Base-by-base conservation (phyloP, 2,888 invertebrate species). In the Stramonita haemastoma region DNA sequence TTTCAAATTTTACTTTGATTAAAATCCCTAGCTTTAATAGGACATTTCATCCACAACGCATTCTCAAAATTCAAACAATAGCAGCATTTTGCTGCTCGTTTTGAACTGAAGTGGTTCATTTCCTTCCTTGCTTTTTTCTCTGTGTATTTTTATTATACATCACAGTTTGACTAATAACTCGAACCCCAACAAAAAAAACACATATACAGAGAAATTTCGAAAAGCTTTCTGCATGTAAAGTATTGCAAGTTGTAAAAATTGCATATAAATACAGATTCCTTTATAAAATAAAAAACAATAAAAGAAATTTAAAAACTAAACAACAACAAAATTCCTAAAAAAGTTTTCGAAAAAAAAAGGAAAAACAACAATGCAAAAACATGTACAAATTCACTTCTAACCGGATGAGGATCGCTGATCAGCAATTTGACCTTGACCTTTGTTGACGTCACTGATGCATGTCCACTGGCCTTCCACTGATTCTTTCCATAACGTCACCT, bases 391-490 rank as follows among this genome's bases (percentile, higher is more conserved):
- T 34, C 36, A 15, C 32, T 70, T 70, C 89, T 90, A 91, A 85
- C 92, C 91, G 8, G 92, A 91, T 29, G 92, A 91, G 66, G 92
- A 89, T 88, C 91, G 88, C 85, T 93, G 92, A 87, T 95, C 94
- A 83, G 92, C 90, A 22, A 94, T 93, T 90, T 94, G 94, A 86
- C 95, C 95, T 93, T 95, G 95, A 92, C 95, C 95, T 93, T 95
- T 95, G 91, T 95, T 95, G 29, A 96, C 98, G 96, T 99, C 99
- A 95, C 98, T 98, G 94, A 99, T 98, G 96, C 98, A 98, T 93
- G 97, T 97, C 98, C 99, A 99, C 95, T 98, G 98, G 57, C 98
- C 98, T 95, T 99, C 98, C 26, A 97, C 97, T 93, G 98, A 98
- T 96, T 99, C 98, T 93, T 98, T 98, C 99, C 99, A 99, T 89